These are phyloP conservation scores for Microctenopoma steveboyesi DNA, from an alignment of 2,797 vertebrate genomes.

Conservation along the genomic window DNA sequence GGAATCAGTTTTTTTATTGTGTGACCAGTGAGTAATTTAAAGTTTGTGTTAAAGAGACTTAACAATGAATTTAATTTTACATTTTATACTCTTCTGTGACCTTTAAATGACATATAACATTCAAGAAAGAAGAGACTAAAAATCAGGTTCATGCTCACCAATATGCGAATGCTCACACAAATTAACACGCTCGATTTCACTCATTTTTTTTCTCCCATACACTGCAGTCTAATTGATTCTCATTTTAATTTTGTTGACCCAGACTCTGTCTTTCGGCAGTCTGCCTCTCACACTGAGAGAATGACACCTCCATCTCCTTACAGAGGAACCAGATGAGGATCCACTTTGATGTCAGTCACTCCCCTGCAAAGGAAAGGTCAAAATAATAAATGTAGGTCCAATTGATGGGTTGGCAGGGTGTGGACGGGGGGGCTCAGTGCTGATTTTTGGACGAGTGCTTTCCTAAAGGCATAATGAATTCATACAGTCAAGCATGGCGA, in stretches of 20 bases:
- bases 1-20: background rate
- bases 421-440: slow-evolving; percentile 50
- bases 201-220: slow-evolving; percentile 42
- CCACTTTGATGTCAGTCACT: slow-evolving; percentile 82
- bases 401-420: slow-evolving; percentile 79
- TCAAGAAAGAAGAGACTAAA: background rate
- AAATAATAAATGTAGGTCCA: slow-evolving; percentile 89
- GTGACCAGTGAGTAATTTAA: background rate
- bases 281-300: slow-evolving; percentile 78
- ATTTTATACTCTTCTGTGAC: background rate
- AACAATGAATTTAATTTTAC: background rate
- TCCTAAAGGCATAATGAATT: slow-evolving; percentile 82
- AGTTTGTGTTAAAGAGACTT: background rate
- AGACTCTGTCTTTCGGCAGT: slow-evolving; percentile 71
- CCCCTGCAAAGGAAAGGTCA: slow-evolving; percentile 85
- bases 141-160: background rate
- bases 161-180: slow-evolving; percentile 15
- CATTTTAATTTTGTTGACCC: slow-evolving; percentile 78
- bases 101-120: background rate
- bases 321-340: slow-evolving; percentile 65
- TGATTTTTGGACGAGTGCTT: slow-evolving; percentile 77
- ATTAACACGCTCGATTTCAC: slow-evolving; percentile 24
- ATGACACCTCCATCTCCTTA: slow-evolving; percentile 75
- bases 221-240: slow-evolving; percentile 78
- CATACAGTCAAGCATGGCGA: slow-evolving; percentile 80